Evolutionary conservation across 2,888 invertebrate species (phyloP).

Genomic region (Phlogophora meticulosa): DNA sequence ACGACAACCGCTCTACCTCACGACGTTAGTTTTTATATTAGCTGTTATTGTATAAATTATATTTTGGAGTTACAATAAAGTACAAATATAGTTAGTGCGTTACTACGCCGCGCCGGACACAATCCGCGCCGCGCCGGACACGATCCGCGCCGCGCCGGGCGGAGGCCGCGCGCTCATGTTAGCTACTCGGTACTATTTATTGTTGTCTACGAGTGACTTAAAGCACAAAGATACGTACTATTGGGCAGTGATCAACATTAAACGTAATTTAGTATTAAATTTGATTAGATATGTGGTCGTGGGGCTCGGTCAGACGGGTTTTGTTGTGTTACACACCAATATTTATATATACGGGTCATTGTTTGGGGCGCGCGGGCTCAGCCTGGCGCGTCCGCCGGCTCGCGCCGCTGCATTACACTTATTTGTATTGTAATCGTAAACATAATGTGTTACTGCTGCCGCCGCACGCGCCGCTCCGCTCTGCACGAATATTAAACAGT

Average conservation of each 20-base stretch:
- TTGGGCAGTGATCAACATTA: slow-evolving; percentile 91
- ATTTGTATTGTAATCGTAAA: slow-evolving; percentile 87
- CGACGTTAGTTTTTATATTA: slow-evolving; percentile 87
- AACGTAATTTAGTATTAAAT: slow-evolving; percentile 90
- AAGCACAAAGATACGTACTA: slow-evolving; percentile 91
- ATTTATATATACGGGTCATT: slow-evolving; percentile 90
- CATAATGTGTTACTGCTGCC: slow-evolving; percentile 83
- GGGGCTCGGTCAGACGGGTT: slow-evolving; percentile 84
- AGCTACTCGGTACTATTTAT: slow-evolving; percentile 85
- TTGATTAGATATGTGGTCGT: slow-evolving; percentile 87
- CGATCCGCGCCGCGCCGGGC: slow-evolving; percentile 75
- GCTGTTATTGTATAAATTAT: slow-evolving; percentile 90
- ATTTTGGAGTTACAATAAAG: slow-evolving; percentile 89
- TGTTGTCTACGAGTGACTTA: slow-evolving; percentile 89
- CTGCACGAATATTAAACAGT: slow-evolving; percentile 63
- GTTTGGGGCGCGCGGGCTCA: slow-evolving; percentile 82
- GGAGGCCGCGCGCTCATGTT: slow-evolving; percentile 83
- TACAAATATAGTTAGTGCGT: slow-evolving; percentile 83
- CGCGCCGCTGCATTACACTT: slow-evolving; percentile 80
- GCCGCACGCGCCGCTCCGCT: slow-evolving; percentile 70
- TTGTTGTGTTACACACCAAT: slow-evolving; percentile 85
- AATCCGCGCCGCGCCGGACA: too few species aligned
- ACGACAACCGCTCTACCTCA: slow-evolving; percentile 89
- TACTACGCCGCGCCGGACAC: slow-evolving; percentile 77
- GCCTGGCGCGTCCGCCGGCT: slow-evolving; percentile 74